These are phyloP conservation scores for Himalopsyche kuldschensis DNA, from an alignment of 2,888 invertebrate genomes.

Conservation along the genomic window DNA sequence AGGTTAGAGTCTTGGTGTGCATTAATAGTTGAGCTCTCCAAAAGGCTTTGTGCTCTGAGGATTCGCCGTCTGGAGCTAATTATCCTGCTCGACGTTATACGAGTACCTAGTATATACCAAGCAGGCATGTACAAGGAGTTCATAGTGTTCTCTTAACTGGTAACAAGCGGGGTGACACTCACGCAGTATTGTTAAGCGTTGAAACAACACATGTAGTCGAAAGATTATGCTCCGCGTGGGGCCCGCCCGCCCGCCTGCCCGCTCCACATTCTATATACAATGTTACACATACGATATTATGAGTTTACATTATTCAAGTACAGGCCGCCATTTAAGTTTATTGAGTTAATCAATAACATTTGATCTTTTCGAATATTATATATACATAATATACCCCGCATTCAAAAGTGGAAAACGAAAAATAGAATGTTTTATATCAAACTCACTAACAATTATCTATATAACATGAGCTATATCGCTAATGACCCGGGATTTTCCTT, in stretches of 20 bases:
- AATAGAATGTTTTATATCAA: no score
- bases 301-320: background rate
- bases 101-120: background rate
- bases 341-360: background rate
- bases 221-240: constrained; percentile 27
- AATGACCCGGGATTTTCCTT: no score
- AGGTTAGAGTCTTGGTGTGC: constrained; percentile 2
- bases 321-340: background rate
- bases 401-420: no score
- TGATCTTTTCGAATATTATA: no score
- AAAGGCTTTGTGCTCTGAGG: constrained; percentile 25
- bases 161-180: constrained; percentile 3
- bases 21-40: constrained; percentile 27
- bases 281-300: background rate
- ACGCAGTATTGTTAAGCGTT: constrained; percentile 26
- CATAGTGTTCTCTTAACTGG: background rate
- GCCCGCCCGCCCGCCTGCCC: no score
- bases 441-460: no score
- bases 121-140: background rate
- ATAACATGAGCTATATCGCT: no score
- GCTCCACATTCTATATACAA: background rate
- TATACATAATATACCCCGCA: no score
- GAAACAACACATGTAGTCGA: constrained; percentile 30
- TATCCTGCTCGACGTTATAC: constrained; percentile 11
- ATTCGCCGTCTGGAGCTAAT: constrained; percentile 35